Percentiles rank a stretch among this genome's conserved stretches.
phyloP scores from a whole-genome alignment of 2,888 invertebrate genomes.

The Bombylius major region DNA sequence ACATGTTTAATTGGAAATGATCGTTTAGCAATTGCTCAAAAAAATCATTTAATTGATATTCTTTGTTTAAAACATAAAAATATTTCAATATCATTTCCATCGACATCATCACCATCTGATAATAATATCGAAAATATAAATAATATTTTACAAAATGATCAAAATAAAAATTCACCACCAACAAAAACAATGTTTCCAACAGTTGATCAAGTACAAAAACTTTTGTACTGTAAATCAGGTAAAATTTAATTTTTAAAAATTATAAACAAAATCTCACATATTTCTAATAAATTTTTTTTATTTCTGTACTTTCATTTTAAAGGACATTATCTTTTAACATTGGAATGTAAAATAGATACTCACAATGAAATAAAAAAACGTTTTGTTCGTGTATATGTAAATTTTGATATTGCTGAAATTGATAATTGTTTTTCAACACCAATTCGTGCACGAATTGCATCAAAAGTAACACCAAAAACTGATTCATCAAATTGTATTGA shows the following conservation, averaged over 20 bases:
- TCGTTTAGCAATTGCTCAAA: slow-evolving; percentile 32
- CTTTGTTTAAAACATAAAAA: neutral
- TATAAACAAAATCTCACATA: slow-evolving; percentile 10
- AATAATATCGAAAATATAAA: neutral
- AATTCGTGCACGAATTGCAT: slow-evolving; percentile 59
- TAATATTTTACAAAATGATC: slow-evolving; percentile 2
- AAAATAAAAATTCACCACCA: slow-evolving; percentile 22
- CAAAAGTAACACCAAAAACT: slow-evolving; percentile 57
- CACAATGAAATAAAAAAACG: slow-evolving; percentile 16
- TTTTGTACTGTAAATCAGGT: slow-evolving; percentile 55
- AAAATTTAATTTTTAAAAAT: slow-evolving; percentile 11
- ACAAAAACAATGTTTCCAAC: slow-evolving; percentile 50
- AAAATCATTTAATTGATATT: slow-evolving; percentile 34
- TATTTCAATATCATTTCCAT: neutral
- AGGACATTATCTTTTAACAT: slow-evolving; percentile 53
- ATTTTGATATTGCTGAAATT: slow-evolving; percentile 49
- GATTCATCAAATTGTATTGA: slow-evolving; percentile 51
- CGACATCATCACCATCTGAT: slow-evolving; percentile 8
- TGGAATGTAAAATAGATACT: slow-evolving; percentile 39
- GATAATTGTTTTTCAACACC: slow-evolving; percentile 25
- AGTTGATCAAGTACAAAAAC: slow-evolving; percentile 54
- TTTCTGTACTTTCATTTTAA: neutral
- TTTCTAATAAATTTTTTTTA: slow-evolving; percentile 1
- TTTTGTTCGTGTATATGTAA: slow-evolving; percentile 55
- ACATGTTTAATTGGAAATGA: slow-evolving; percentile 29